Base-by-base conservation (phyloP, 1,140 invertebrate species). In the Hormaphis cornu region DNA sequence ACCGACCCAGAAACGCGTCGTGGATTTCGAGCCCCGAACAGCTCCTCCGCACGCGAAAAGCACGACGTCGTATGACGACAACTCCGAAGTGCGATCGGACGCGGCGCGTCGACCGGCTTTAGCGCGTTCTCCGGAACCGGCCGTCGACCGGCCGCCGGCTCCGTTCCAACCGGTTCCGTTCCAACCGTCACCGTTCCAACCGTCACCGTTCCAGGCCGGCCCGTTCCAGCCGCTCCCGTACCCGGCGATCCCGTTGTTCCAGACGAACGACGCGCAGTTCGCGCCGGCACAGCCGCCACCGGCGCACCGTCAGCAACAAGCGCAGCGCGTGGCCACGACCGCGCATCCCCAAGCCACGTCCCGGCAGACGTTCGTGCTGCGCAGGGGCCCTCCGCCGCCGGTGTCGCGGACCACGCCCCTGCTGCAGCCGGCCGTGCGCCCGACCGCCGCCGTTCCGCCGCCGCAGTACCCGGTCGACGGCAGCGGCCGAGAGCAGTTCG, bases 401-500 rank as follows among this genome's bases (percentile, higher is more conserved):
- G n/a, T n/a, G 7, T 37, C 56, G 10, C 33, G 44, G 16, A 54
- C 44, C 22, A 37, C 70, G 20, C 20, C 59, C 9, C 16, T 33
- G n/a, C 14, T 46, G 24, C 22, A 28, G 44, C 40, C 28, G 40
- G n/a, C 20, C n/a, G 3, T 35, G 8, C 52, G 22, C 26, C 20
- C 28, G n/a, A 16, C 26, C 3, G 6, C 6, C 6, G 8, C 35
- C 9, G 53, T 30, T 5, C 35, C 30, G 20, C 66, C 48, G 2
- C 12, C 28, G 3, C 48, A 18, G 24, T 56, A 26, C 33, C 1
- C 42, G 9, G 28, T 46, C 53, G 20, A 56, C 42, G 52, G 26
- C 48, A 26, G 77, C 72, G 74, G 73, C 63, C 74, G 75, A 74
- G 74, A 82, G 80, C 48, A 80, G 77, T 56, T 78, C 73, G 73